Evolutionary conservation across 2,113 vertebrate genomes (phyloP).

Genomic region (Prunella fulvescens): DNA sequence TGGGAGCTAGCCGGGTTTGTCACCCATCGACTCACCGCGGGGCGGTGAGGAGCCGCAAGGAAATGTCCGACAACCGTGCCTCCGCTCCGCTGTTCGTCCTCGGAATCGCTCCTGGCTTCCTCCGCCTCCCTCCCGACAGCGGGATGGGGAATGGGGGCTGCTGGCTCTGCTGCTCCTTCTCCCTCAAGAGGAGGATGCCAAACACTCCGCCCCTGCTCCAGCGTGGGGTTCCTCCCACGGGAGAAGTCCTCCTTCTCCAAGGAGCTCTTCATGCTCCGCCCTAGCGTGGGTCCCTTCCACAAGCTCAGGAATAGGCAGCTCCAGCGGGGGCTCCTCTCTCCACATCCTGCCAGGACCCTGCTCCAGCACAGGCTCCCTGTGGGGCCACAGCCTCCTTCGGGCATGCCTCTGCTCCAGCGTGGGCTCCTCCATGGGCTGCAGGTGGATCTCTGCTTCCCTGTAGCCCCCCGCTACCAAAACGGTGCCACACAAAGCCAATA

Average conservation of each 20-base stretch:
- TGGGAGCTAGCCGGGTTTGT: fast-evolving
- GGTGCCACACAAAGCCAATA: not conserved
- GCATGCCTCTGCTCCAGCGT: not conserved
- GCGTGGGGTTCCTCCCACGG: not conserved
- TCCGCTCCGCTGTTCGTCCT: not conserved
- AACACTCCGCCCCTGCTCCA: not conserved
- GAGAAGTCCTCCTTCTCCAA: not conserved
- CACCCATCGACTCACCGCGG: fast-evolving
- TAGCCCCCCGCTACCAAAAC: not conserved
- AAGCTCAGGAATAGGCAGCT: not conserved
- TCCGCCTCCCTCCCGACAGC: not conserved
- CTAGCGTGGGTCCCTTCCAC: too few relatives aligned
- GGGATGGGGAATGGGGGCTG: not conserved
- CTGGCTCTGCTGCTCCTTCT: not conserved
- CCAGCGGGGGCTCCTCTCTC: not conserved
- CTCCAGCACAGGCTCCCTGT: not conserved
- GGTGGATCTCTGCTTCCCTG: not conserved
- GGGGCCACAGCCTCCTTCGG: not conserved
- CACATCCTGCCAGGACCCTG: not conserved
- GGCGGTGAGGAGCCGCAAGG: fast-evolving
- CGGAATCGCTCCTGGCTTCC: not conserved
- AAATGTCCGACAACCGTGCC: fast-evolving
- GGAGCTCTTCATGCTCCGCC: not conserved
- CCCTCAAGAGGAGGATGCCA: not conserved
- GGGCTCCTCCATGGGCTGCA: not conserved